Conservation (phyloP, 2,797 vertebrate genomes). For the Selene dorsalis region DNA sequence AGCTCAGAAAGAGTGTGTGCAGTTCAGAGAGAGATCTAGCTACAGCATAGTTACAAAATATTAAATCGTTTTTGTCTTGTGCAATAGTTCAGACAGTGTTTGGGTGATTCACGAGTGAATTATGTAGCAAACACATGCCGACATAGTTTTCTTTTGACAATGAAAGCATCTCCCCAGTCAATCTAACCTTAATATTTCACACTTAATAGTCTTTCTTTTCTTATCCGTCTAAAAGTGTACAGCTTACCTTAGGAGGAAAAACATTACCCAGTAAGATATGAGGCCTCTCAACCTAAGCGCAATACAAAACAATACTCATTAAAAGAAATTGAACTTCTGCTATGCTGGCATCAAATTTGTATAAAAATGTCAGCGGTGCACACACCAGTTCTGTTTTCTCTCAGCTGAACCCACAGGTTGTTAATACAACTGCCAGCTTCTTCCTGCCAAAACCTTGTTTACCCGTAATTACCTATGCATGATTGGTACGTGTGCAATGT, state of each 20-base stretch:
- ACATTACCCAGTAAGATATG: constrained; percentile 23
- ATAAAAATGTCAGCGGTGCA: constrained; percentile 51
- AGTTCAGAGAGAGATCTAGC: no score
- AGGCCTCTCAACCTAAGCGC: constrained; percentile 24
- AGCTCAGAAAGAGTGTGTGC: no score
- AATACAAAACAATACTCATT: constrained; percentile 26
- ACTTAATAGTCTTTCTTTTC: not conserved
- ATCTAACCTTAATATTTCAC: constrained; percentile 14
- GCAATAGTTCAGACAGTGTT: no score
- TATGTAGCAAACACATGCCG: no score
- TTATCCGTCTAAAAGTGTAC: constrained; percentile 17
- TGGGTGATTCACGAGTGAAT: no score
- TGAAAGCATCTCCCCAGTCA: not conserved
- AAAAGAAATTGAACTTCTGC: constrained; percentile 17
- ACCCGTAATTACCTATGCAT: constrained; percentile 68
- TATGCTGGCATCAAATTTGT: constrained; percentile 37
- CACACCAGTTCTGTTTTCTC: constrained; percentile 40
- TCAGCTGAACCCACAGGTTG: constrained; percentile 46
- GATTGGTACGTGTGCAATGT: constrained; percentile 52
- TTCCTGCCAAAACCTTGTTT: constrained; percentile 64
- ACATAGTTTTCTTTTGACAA: not conserved
- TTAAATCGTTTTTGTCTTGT: no score
- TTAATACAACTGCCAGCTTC: constrained; percentile 57
- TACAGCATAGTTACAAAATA: no score
- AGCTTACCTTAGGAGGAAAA: constrained; percentile 8